A percentile compares a stretch with the other conserved stretches of the same genome.
These are phyloP conservation scores for Fregata magnificens DNA, from an alignment of 2,113 vertebrate species.

Conservation along the genomic window DNA sequence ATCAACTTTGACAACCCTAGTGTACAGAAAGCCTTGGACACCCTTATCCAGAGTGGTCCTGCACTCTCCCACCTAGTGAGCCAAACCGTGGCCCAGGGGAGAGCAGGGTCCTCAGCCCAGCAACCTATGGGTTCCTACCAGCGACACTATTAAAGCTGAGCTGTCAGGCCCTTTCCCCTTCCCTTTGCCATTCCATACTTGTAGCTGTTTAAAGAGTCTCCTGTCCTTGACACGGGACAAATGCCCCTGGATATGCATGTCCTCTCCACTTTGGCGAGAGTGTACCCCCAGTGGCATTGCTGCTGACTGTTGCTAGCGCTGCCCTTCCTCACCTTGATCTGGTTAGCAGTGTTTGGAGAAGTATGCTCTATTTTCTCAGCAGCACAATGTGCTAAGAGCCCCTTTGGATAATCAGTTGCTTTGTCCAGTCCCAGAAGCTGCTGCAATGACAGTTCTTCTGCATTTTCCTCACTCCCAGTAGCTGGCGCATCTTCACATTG, in stretches of 20 bases:
- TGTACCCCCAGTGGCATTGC: constrained; percentile 37
- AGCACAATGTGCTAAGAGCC: background rate
- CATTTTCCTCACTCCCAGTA: background rate
- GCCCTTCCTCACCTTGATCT: constrained; percentile 17
- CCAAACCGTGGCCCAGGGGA: constrained; percentile 74
- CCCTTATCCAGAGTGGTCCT: constrained; percentile 95
- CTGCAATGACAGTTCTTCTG: background rate
- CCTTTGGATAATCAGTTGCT: background rate
- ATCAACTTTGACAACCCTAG: constrained; percentile 99
- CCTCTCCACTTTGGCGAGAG: constrained; percentile 33
- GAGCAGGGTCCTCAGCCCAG: constrained; percentile 68
- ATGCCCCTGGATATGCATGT: constrained; percentile 25
- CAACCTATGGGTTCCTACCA: constrained; percentile 85
- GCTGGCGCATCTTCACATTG: background rate
- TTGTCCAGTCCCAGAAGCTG: background rate
- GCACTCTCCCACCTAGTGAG: constrained; percentile 90
- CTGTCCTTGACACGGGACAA: background rate
- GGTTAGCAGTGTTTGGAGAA: background rate
- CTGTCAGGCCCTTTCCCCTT: background rate
- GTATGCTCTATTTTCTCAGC: background rate
- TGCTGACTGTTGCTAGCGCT: background rate
- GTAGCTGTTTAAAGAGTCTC: constrained; percentile 52
- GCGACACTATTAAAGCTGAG: constrained; percentile 84
- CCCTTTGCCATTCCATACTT: constrained; percentile 55
- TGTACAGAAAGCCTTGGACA: constrained; percentile 97